Conservation (phyloP, 2,888 invertebrate genomes). For the Limnephilus lunatus region DNA sequence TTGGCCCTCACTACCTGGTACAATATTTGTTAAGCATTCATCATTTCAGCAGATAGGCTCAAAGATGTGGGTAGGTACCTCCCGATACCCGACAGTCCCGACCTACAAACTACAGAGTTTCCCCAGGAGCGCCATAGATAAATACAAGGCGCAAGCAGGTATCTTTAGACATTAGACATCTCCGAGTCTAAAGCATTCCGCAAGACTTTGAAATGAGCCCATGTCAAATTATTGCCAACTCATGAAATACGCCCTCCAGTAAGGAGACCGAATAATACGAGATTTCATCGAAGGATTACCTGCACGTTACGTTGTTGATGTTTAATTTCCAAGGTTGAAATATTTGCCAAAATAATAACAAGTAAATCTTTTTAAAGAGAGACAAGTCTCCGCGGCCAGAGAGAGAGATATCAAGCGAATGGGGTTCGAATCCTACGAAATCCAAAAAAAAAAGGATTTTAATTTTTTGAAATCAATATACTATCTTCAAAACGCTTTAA, state of each 20-base stretch:
- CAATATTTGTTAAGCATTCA: not conserved
- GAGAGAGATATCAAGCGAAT: too few species aligned
- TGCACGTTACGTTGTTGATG: not conserved
- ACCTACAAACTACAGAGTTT: not conserved
- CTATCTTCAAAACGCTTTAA: too few species aligned
- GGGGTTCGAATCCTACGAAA: too few species aligned
- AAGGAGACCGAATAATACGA: not conserved
- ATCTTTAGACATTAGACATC: conserved; percentile 2
- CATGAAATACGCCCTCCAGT: not conserved
- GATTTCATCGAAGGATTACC: not conserved
- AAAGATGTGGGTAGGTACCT: not conserved
- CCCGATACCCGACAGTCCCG: not conserved
- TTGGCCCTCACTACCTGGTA: not conserved
- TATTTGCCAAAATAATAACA: not conserved
- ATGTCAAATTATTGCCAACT: conserved; percentile 2
- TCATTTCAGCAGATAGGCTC: not conserved
- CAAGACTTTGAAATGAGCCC: not conserved
- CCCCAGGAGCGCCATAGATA: not conserved
- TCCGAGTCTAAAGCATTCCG: not conserved
- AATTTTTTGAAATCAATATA: too few species aligned
- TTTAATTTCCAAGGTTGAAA: not conserved
- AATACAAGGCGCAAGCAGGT: not conserved
- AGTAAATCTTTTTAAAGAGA: too few species aligned
- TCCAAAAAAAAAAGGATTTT: too few species aligned
- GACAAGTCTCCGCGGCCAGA: too few species aligned